A percentile compares a stretch with the other conserved stretches of the same genome.
Evolutionary conservation across 1,140 invertebrate genomes (phyloP).

Genomic region (Bilobella aurantiaca): DNA sequence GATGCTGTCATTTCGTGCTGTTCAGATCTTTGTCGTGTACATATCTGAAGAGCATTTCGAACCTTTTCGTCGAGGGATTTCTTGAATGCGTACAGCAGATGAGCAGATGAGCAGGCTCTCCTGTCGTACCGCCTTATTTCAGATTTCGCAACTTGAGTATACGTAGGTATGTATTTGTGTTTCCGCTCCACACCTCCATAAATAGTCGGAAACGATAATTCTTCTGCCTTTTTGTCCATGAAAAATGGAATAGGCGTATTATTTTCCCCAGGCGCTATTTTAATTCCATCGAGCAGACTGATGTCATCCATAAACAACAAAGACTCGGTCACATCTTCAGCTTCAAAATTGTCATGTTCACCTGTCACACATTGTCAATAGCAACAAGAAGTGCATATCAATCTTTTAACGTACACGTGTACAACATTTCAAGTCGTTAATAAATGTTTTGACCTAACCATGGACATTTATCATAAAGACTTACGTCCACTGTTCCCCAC

Average conservation of each 20-base stretch:
- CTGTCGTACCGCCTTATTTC: not conserved
- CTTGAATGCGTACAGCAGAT: not conserved
- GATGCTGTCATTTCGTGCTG: not conserved
- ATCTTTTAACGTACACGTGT: too few relatives aligned
- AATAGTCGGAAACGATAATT: slow-evolving; percentile 2
- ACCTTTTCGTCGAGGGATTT: not conserved
- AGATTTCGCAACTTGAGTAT: not conserved
- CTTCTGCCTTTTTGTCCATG: not conserved
- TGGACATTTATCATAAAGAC: too few relatives aligned
- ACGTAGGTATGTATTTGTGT: not conserved
- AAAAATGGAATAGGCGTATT: not conserved
- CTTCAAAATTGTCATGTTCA: not conserved
- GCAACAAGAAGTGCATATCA: too few relatives aligned
- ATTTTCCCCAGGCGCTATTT: not conserved
- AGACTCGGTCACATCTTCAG: slow-evolving; percentile 13
- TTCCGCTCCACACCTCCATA: not conserved
- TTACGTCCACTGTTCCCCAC: too few relatives aligned
- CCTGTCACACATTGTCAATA: too few relatives aligned
- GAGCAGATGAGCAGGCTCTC: not conserved
- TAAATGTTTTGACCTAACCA: too few relatives aligned
- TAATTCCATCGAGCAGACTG: not conserved
- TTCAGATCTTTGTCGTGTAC: not conserved
- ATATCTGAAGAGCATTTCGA: not conserved
- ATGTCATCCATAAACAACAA: not conserved
- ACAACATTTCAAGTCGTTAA: too few relatives aligned